These are phyloP conservation scores for Myocastor coypus DNA, from an alignment of 2,113 vertebrate genomes.

Conservation along the genomic window DNA sequence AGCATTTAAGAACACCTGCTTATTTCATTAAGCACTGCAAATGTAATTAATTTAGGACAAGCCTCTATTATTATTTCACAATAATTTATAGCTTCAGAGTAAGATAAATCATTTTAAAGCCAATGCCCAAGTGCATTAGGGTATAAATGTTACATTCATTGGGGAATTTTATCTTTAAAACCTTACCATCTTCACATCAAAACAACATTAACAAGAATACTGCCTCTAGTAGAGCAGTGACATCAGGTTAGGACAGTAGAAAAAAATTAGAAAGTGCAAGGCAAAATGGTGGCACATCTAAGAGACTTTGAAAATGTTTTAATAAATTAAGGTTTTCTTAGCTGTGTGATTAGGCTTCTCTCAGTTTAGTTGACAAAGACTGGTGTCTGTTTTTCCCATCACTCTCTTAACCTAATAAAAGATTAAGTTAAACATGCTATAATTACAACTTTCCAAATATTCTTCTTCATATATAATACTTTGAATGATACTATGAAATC, in stretches of 20 bases:
- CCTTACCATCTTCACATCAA: not conserved
- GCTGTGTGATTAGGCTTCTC: not conserved
- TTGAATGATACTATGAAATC: not conserved
- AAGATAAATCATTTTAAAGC: slow-evolving; percentile 53
- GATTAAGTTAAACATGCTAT: not conserved
- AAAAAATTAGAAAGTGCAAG: slow-evolving; percentile 6
- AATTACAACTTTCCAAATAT: slow-evolving; percentile 33
- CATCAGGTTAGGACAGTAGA: not conserved
- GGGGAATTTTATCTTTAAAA: slow-evolving; percentile 52
- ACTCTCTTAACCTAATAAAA: slow-evolving; percentile 3
- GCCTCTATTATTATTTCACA: slow-evolving; percentile 59
- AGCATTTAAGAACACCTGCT: slow-evolving; percentile 63
- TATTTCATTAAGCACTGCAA: slow-evolving; percentile 76
- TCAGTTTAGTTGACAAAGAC: not conserved
- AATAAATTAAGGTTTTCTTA: not conserved
- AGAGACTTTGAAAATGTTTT: not conserved
- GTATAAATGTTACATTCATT: slow-evolving; percentile 47
- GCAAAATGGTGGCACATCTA: not conserved
- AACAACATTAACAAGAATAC: slow-evolving; percentile 7
- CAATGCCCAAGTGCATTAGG: slow-evolving; percentile 59
- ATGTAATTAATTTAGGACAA: slow-evolving; percentile 72
- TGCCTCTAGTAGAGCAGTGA: not conserved
- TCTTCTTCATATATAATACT: not conserved
- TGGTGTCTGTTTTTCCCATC: not conserved
- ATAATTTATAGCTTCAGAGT: slow-evolving; percentile 58